Percentiles rank a stretch among this genome's conserved stretches.
phyloP scores from a whole-genome alignment of 53 echinoderm and acorn worm species.

The Patiria pectinifera region DNA sequence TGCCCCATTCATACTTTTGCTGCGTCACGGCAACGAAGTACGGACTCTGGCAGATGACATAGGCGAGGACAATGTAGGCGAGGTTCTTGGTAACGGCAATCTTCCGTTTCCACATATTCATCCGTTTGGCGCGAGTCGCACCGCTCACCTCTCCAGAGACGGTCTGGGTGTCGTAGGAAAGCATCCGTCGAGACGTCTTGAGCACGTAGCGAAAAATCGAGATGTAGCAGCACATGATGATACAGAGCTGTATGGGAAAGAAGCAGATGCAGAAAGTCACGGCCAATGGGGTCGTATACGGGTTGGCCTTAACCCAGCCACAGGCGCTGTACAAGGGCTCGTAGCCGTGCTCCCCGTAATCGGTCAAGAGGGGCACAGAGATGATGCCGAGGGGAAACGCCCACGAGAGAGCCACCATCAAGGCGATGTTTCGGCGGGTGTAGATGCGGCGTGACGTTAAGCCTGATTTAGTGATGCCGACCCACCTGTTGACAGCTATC shows the following conservation, averaged over 20 bases:
- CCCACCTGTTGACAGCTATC: conserved; percentile 31
- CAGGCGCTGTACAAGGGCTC: conserved; percentile 56
- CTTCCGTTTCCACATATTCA: conserved; percentile 30
- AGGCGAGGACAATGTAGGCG: conserved; percentile 74
- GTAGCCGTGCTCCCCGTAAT: conserved; percentile 56
- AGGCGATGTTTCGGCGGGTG: conserved; percentile 17
- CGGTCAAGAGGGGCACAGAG: conserved; percentile 46
- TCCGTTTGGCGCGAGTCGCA: neutral
- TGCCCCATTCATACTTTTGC: conserved; percentile 3
- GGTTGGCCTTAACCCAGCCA: conserved; percentile 1
- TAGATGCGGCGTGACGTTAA: conserved; percentile 11
- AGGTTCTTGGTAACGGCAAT: conserved; percentile 72
- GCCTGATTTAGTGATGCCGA: conserved; percentile 25
- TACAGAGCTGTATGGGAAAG: conserved; percentile 39
- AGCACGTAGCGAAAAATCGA: conserved; percentile 1
- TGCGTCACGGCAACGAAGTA: conserved; percentile 47
- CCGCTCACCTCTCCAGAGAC: neutral
- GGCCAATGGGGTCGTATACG: conserved; percentile 25
- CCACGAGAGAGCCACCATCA: conserved; percentile 40
- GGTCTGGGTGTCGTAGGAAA: neutral
- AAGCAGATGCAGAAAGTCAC: conserved; percentile 43
- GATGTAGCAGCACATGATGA: neutral
- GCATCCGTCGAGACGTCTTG: neutral
- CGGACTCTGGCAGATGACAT: conserved; percentile 71
- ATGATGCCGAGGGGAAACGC: conserved; percentile 65